Base-by-base conservation (phyloP, 2,888 invertebrate genomes). In the Pristionchus japonicus region DNA sequence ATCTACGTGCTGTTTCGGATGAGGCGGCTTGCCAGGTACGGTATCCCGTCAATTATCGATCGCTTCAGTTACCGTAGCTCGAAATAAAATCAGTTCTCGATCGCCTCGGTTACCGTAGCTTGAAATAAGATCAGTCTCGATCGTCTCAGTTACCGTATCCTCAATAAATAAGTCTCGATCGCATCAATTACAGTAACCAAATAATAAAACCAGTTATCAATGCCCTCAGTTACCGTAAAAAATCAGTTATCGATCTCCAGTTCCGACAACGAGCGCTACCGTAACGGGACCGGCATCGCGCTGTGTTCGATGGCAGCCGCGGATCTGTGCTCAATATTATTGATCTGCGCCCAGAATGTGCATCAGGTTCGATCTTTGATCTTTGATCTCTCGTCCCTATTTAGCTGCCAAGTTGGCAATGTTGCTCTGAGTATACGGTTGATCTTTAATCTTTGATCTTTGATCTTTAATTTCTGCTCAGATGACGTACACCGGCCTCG, bases 241-340 rank as follows among this genome's bases (percentile, higher is more conserved):
- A 43, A 43, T 11, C 43, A 82, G 47, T 31, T 6, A 20, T 64
- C 52, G 43, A 27, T 64, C n/a, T n/a, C n/a, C 83, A 88, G 88
- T 37, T 83, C 88, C 13, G 90, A 90, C 80, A 82, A 88, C 27
- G 90, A 90, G 34, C 85, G 90, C 9, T 90, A 90, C 83, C 89
- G 90, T 27, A 90, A 90, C 82, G 90, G 90, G 40, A 89, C 90
- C 15, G 90, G 90, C 13, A 85, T 90, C 17, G 90, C 90, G 2
- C 82, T 90, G 20, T 90, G 90, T 61, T 90, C 89, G 0, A 90
- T 90, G 90, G 89, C 90, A 2, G 89, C 90, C 0, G 90, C 89
- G 1, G 90, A 90, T 87, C 89, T 90, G 0, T 90, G 90, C 83
- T 89, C 89, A 3, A 88, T 90, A 23, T 74, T 90, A 23, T 77